Evolutionary conservation across 2,113 vertebrate genomes (phyloP).

Genomic region (Trematomus loennbergii): DNA sequence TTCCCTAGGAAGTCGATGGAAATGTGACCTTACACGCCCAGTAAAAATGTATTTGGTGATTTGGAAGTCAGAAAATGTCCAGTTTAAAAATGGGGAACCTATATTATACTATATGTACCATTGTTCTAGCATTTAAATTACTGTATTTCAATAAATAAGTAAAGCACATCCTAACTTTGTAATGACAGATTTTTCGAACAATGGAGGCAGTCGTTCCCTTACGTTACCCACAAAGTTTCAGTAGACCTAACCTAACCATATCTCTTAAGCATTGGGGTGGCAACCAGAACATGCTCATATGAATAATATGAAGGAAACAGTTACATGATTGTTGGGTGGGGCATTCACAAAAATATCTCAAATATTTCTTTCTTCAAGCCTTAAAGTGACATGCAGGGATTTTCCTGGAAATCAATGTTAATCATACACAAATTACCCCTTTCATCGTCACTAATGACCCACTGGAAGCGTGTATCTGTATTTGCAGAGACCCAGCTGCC

Average conservation of each 20-base stretch:
- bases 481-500: too few species aligned
- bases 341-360: not conserved
- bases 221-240: not conserved
- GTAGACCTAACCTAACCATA: not conserved
- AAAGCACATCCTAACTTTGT: not conserved
- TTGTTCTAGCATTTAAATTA: not conserved
- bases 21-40: not conserved
- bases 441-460: too few species aligned
- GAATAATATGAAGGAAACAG: not conserved
- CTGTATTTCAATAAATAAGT: not conserved
- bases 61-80: not conserved
- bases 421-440: too few species aligned
- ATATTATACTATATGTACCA: not conserved
- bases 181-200: not conserved
- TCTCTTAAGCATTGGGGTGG: not conserved
- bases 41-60: constrained; percentile 1
- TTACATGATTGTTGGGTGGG: not conserved
- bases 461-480: too few species aligned
- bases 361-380: not conserved
- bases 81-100: not conserved
- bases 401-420: too few species aligned
- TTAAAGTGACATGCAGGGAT: too few species aligned
- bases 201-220: not conserved
- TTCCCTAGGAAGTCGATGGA: not conserved
- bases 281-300: not conserved